Base-by-base conservation (phyloP, 2,888 invertebrate genomes). In the Hirtodrosophila alboralis region DNA sequence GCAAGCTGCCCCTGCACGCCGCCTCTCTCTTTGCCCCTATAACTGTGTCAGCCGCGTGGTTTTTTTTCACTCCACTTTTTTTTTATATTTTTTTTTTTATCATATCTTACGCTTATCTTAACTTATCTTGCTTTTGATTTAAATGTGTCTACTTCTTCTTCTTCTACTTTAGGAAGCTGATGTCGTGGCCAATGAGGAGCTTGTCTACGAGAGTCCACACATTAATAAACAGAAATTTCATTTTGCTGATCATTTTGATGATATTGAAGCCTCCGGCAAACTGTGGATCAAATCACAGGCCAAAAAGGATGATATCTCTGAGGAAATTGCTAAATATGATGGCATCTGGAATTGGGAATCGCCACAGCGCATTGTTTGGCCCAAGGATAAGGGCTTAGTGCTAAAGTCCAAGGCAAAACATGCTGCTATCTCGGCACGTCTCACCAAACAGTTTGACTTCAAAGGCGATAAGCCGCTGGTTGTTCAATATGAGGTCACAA, bases 381-480 rank as follows among this genome's bases (percentile, higher is more conserved):
- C 93, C 54, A 95, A 95, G 44, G 98, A 99, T 89, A 91, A 94
- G 56, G 98, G 97, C 9, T 91, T 99, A 28, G 96, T 98, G 7
- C 91, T 98, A 13, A 97, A 97, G 88, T 96, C 97, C 0, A 97
- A 97, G 91, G 99, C 99, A 0, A 97, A 98, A 86, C 99, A 99
- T 91, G 96, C 98, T 9, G 99, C 99, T 5, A 96, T 99, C 66
- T 93, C 98, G 1, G 92, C 96, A 2, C 92, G 93, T 23, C 91
- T 99, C 10, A 92, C 92, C 53, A 94, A 93, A 87, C 95, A 95
- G 0, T 98, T 97, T 90, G 93, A 94, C 43, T 99, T 99, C 90
- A 87, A 86, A 34, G 92, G 92, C 37, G 93, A 94, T 54, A 96
- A 95, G 84, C 96, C 97, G 0, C 90, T 96, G 30, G 92, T 99